phyloP scores from a whole-genome alignment of 1,140 invertebrate species.

The Heliconius nattereri region DNA sequence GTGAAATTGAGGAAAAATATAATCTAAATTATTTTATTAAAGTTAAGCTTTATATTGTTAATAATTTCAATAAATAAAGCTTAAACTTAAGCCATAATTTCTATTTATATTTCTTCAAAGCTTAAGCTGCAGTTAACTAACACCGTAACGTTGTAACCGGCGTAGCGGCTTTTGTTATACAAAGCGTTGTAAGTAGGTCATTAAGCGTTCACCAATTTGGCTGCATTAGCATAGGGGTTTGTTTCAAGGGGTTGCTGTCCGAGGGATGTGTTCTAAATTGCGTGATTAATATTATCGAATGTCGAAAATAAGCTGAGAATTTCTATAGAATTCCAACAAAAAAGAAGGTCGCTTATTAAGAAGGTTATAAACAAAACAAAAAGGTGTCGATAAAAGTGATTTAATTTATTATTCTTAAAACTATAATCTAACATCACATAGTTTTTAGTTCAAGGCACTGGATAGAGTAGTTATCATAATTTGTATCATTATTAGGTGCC shows the following conservation, averaged over 20 bases:
- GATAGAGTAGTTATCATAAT: conserved; percentile 48
- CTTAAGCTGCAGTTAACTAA: conserved; percentile 34
- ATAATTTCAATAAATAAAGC: no score
- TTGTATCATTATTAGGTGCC: conserved; percentile 60
- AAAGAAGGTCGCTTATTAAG: conserved; percentile 8
- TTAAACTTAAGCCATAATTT: no score
- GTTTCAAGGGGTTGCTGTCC: conserved; percentile 52
- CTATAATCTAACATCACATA: conserved; percentile 69
- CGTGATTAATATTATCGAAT: conserved; percentile 50
- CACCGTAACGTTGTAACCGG: conserved; percentile 27
- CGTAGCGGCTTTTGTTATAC: conserved; percentile 41
- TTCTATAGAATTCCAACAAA: conserved; percentile 13
- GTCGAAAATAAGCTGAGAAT: conserved; percentile 35
- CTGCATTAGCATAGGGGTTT: conserved; percentile 68
- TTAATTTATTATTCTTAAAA: conserved; percentile 44
- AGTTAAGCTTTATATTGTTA: no score
- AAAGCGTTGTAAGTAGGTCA: conserved; percentile 65
- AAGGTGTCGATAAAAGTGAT: conserved; percentile 40
- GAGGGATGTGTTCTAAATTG: conserved; percentile 50
- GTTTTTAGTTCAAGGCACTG: conserved; percentile 64
- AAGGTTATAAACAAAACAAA: conserved; percentile 27
- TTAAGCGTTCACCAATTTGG: conserved; percentile 62
- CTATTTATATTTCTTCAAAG: neutral
- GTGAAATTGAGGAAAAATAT: no score
- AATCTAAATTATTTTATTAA: no score